Conservation (phyloP, 1,140 invertebrate species). For the Atta colombica region DNA sequence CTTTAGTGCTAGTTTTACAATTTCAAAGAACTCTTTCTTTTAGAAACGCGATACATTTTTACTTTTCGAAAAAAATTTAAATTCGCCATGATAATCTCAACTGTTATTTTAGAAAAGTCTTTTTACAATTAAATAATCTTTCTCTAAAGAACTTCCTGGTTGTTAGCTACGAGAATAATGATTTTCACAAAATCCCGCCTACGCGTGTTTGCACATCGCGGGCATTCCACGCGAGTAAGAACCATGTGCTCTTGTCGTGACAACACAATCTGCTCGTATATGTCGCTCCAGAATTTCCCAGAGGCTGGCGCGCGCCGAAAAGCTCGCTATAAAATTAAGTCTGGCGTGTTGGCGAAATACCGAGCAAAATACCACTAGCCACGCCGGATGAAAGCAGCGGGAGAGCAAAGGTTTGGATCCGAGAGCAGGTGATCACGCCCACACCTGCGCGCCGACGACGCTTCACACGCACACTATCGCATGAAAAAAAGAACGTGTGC, state of each 20-base stretch:
- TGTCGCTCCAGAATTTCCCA: constrained; percentile 54
- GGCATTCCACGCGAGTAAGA: constrained; percentile 54
- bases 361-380: constrained; percentile 58
- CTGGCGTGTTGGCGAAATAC: constrained; percentile 67
- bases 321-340: constrained; percentile 72
- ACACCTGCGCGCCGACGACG: constrained; percentile 73
- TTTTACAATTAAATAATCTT: constrained; percentile 2
- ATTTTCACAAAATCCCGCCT: constrained; percentile 33
- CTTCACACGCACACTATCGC: constrained; percentile 30
- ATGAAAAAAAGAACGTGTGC: constrained; percentile 52
- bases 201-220: constrained; percentile 39
- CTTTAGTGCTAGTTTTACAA: neutral
- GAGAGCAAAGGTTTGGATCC: constrained; percentile 69
- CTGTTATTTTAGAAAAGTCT: neutral
- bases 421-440: constrained; percentile 82
- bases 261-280: constrained; percentile 17
- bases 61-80: neutral
- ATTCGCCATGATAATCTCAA: neutral
- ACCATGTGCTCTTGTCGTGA: constrained; percentile 55
- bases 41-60: neutral
- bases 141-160: neutral
- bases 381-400: constrained; percentile 35
- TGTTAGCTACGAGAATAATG: neutral
- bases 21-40: neutral
- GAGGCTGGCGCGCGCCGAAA: constrained; percentile 50